Evolutionary conservation across 2,113 vertebrate genomes (phyloP).

Genomic region (Colinus virginianus): DNA sequence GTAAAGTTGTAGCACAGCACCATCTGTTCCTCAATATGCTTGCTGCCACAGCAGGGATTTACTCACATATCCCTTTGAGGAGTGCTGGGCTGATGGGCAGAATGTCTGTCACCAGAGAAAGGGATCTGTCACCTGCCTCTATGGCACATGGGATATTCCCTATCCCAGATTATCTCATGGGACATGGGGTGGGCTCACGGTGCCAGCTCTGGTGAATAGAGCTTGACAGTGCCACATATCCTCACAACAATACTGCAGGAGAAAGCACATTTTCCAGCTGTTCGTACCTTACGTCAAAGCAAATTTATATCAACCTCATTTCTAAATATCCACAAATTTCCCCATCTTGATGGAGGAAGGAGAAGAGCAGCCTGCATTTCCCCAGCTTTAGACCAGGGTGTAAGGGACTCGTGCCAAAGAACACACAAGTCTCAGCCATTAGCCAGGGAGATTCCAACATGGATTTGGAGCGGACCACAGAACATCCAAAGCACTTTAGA

Average conservation of each 20-base stretch:
- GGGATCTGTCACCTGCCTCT: background rate
- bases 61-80: background rate
- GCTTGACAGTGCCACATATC: conserved; percentile 24
- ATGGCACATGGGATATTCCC: background rate
- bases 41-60: background rate
- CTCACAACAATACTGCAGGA: conserved; percentile 17
- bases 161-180: background rate
- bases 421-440: background rate
- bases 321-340: conserved; percentile 18
- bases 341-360: background rate
- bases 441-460: background rate
- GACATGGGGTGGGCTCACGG: background rate
- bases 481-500: background rate
- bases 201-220: conserved; percentile 31
- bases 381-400: background rate
- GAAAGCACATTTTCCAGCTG: conserved; percentile 67
- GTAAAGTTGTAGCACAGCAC: conserved; percentile 32
- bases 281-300: conserved; percentile 31
- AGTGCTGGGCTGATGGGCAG: background rate
- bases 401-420: background rate
- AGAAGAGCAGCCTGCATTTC: background rate
- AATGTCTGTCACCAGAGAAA: background rate
- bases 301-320: conserved; percentile 23
- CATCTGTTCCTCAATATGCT: conserved; percentile 56
- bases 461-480: background rate